A percentile compares a stretch with the other conserved stretches of the same genome.
Evolutionary conservation across 2,797 vertebrate species (phyloP).

Genomic region (Caiman crocodilus): DNA sequence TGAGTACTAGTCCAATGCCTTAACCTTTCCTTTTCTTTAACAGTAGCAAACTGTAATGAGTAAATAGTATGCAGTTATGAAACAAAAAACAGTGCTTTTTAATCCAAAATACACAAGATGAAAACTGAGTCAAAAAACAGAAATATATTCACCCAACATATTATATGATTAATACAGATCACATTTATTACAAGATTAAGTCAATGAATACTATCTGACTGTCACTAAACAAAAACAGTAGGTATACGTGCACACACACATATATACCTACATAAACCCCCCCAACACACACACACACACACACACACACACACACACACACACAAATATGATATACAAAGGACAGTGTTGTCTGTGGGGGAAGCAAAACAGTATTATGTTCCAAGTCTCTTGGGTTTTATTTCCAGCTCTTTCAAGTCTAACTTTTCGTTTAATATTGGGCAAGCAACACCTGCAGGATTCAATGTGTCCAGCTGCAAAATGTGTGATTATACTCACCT

Average conservation of each 20-base stretch:
- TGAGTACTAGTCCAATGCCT: accelerated
- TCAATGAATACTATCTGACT: neutral
- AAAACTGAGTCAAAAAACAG: neutral
- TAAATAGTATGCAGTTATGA: accelerated
- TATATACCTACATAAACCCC: too few relatives aligned
- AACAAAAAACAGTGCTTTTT: neutral
- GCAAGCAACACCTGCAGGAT: neutral
- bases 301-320: too few relatives aligned
- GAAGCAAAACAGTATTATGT: neutral
- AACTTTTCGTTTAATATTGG: neutral
- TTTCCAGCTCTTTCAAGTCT: neutral
- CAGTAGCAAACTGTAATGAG: neutral
- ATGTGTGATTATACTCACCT: neutral
- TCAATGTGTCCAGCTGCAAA: neutral
- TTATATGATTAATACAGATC: neutral
- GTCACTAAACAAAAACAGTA: neutral
- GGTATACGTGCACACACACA: too few relatives aligned
- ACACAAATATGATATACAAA: neutral
- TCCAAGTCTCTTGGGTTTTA: neutral
- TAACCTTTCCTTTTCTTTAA: too few relatives aligned
- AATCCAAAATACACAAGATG: neutral
- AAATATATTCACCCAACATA: neutral
- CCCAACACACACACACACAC: too few relatives aligned
- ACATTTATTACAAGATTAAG: neutral
- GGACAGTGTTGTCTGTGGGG: neutral